A percentile compares a stretch with the other conserved stretches of the same genome.
Conservation (phyloP, 2,797 vertebrate species). For the Ambastaia sidthimunki region DNA sequence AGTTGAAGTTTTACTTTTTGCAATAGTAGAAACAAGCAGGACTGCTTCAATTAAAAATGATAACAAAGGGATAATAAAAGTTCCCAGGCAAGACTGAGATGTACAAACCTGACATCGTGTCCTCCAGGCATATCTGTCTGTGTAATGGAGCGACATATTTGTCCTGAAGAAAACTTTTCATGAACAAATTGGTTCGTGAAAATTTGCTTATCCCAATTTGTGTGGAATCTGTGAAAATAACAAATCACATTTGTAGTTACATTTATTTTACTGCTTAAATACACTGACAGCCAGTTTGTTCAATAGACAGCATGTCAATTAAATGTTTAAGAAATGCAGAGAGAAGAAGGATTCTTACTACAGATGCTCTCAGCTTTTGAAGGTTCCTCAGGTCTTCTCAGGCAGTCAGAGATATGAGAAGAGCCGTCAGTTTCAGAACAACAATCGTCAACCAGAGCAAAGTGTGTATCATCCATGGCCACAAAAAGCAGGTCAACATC, state of each 20-base stretch:
- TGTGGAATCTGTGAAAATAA: slow-evolving; percentile 1
- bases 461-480: slow-evolving; percentile 68
- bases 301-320: neutral
- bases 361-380: neutral
- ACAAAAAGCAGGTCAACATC: slow-evolving; percentile 64
- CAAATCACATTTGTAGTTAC: too few species aligned
- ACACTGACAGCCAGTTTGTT: neutral
- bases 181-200: neutral
- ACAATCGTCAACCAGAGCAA: slow-evolving; percentile 68
- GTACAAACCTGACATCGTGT: slow-evolving; percentile 37
- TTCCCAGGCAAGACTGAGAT: neutral
- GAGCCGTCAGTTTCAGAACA: slow-evolving; percentile 26
- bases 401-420: slow-evolving; percentile 61
- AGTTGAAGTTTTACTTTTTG: neutral
- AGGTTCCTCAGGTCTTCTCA: slow-evolving; percentile 56
- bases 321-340: neutral
- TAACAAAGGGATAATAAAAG: neutral
- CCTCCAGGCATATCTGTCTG: neutral
- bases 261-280: too few species aligned
- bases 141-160: neutral
- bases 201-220: neutral
- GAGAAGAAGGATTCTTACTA: neutral
- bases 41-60: neutral
- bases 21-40: neutral
- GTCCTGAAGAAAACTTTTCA: neutral